These are phyloP conservation scores for Cephus runcator DNA, from an alignment of 2,888 invertebrate species.

Conservation along the genomic window DNA sequence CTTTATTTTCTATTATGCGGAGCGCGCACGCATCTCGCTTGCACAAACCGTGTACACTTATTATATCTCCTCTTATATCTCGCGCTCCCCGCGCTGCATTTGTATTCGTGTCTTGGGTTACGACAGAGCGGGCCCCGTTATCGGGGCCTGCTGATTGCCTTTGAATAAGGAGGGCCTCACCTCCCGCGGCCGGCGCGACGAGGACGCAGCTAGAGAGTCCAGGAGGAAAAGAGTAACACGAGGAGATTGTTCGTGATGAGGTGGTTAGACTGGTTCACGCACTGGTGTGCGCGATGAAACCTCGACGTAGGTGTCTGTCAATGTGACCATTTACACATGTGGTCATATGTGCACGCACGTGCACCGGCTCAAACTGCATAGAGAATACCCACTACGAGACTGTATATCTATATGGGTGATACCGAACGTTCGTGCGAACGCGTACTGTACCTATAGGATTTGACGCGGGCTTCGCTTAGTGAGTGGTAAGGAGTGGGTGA, in stretches of 20 bases:
- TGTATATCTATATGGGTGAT: too few species aligned
- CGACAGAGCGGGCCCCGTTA: slow-evolving; percentile 63
- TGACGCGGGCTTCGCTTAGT: slow-evolving; percentile 1
- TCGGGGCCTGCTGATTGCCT: slow-evolving; percentile 63
- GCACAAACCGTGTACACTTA: slow-evolving; percentile 1
- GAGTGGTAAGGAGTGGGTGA: slow-evolving; percentile 3
- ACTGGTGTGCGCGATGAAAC: slow-evolving; percentile 5
- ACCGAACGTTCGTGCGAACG: too few species aligned
- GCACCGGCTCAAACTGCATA: slow-evolving; percentile 5
- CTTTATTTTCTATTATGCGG: slow-evolving; percentile 1
- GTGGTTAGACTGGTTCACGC: slow-evolving; percentile 64
- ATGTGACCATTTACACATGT: too few species aligned
- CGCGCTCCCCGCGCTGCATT: slow-evolving; percentile 62
- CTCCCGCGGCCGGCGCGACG: slow-evolving; percentile 36
- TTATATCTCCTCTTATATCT: slow-evolving; percentile 28
- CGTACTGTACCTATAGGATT: slow-evolving; percentile 2
- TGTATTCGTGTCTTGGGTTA: slow-evolving; percentile 69
- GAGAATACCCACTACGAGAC: too few species aligned
- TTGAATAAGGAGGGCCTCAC: slow-evolving; percentile 54
- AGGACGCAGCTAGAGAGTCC: slow-evolving; percentile 38
- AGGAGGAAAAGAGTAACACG: slow-evolving; percentile 54
- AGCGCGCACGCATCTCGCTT: slow-evolving; percentile 3
- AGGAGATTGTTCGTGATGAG: slow-evolving; percentile 65
- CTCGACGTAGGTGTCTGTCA: background rate
- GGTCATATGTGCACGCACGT: slow-evolving; percentile 42